Evolutionary conservation across 2,888 invertebrate species (phyloP), one percentile per base, ranked within the genome.

Genomic region (Agonopterix heracliana): DNA sequence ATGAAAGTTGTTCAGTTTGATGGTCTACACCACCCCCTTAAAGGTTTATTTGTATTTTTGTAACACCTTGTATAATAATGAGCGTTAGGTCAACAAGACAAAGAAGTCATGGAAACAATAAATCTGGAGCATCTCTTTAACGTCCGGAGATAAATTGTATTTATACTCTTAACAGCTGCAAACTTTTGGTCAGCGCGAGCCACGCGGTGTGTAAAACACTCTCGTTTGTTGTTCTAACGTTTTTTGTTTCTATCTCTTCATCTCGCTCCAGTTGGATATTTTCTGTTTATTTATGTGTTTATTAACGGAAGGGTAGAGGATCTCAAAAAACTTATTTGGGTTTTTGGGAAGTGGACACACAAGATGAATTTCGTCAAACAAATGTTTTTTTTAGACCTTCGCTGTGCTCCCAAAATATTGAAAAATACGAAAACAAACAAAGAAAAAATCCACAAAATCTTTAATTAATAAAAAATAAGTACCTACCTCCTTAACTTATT

Each of bases 121-220:
- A 85, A 85, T 78, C 64, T 59, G 68, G 70, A 74, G 69, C 79
- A 72, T 74, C 74, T 76, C 75, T 71, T 76, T 74, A 74, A 79
- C 82, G 83, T 81, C 78, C 83, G 78, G 82, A 82, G 79, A 84
- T 85, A 86, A 85, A 85, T 71, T 80, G 81, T 87, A 88, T 88
- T 87, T 85, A 85, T 87, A 87, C 73, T 55, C 63, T 54, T 56
- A 84, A 85, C 87, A 88, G 88, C 88, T 88, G 88, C 87, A 86
- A 87, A 87, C 88, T 86, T 88, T 84, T 88, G 88, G 87, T 88
- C 86, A 87, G 82, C 80, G 73, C 76, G 73, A 26, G 26, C 5
- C 5, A 1, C 62, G 70, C 64, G 66, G 64, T 64, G 57, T 57
- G 57, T 62, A 59, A 63, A 70, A 68, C 61, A 54, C 58, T 58